Evolutionary conservation across 2,797 vertebrate genomes (phyloP).

Genomic region (Amazona ochrocephala): DNA sequence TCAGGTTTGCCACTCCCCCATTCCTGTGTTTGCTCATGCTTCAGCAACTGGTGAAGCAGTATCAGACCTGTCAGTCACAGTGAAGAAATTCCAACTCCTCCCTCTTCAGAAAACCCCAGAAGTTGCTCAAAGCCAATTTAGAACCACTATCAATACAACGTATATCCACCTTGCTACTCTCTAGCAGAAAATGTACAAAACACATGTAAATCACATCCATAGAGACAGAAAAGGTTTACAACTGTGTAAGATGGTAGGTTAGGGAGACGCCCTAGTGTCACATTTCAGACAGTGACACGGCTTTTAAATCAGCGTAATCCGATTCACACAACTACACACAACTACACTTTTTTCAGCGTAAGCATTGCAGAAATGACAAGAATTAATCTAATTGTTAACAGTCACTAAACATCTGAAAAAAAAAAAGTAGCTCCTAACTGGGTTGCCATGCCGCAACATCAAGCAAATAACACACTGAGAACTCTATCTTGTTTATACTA

Average conservation of each 20-base stretch:
- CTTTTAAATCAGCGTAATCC: rapidly evolving
- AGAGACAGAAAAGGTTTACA: background rate
- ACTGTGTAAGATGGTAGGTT: background rate
- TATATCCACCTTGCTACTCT: background rate
- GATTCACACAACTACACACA: background rate
- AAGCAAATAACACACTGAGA: slow-evolving; percentile 5
- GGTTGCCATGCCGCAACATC: background rate
- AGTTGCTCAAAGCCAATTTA: background rate
- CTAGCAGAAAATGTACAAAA: background rate
- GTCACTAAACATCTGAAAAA: background rate
- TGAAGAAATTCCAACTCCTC: slow-evolving; percentile 6
- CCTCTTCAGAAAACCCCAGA: background rate
- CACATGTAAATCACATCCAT: rapidly evolving
- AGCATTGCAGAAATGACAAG: background rate
- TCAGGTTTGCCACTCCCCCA: background rate
- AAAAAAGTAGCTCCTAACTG: slow-evolving; percentile 5
- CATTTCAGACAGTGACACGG: background rate
- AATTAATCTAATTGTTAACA: background rate
- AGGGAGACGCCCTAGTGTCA: background rate
- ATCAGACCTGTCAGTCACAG: background rate
- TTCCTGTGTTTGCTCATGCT: background rate
- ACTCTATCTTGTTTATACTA: slow-evolving; percentile 40
- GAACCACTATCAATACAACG: background rate
- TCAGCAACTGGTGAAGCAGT: slow-evolving; percentile 12
- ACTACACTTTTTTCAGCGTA: background rate